These are phyloP conservation scores for Aurelia sp. DNA, from an alignment of 30 jellyfish, hydroid and myxozoan genomes.

Conservation along the genomic window DNA sequence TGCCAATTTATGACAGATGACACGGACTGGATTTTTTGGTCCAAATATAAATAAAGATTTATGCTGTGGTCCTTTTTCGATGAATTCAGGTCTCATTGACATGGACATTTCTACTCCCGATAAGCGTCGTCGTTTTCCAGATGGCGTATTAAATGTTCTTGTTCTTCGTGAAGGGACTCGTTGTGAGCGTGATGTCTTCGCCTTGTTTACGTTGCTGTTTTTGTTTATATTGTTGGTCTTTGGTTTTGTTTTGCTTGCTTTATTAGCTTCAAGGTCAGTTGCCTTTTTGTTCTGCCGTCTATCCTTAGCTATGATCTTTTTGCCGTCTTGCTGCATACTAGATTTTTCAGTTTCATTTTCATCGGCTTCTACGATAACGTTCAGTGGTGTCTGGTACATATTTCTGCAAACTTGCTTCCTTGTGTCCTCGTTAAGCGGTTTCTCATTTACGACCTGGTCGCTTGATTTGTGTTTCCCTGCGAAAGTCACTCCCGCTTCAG, in stretches of 20 bases:
- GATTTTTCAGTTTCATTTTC: neutral
- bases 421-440: neutral
- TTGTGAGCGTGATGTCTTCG: neutral
- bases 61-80: constrained; percentile 73
- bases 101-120: constrained; percentile 14
- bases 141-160: neutral
- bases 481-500: constrained; percentile 34
- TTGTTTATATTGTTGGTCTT: neutral
- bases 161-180: neutral
- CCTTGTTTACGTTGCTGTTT: neutral
- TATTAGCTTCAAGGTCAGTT: neutral
- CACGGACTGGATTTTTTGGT: constrained; percentile 64
- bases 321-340: neutral
- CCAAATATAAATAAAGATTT: constrained; percentile 70
- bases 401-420: neutral
- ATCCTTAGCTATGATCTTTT: neutral
- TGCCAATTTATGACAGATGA: constrained; percentile 37
- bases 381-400: too few species aligned
- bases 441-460: neutral
- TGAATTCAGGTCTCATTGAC: constrained; percentile 43
- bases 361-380: neutral
- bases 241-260: neutral
- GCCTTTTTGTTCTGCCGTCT: neutral
- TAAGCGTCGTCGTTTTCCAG: neutral
- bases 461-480: neutral